These are phyloP conservation scores for Cochlearius cochlearius DNA, from an alignment of 2,113 vertebrate genomes.

Conservation along the genomic window DNA sequence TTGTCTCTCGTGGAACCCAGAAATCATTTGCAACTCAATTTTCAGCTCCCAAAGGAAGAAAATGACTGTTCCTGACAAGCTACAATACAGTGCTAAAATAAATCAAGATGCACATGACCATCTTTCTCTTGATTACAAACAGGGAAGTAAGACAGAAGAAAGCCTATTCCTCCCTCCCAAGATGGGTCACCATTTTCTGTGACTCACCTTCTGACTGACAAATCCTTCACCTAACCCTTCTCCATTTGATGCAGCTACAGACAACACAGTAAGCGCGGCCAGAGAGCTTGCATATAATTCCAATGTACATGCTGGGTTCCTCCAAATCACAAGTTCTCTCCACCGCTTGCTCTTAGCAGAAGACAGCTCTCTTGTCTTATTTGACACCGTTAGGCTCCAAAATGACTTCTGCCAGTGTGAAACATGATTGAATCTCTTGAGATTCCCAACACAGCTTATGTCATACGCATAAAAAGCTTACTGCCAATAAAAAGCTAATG, in stretches of 20 bases:
- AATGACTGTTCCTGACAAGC: background rate
- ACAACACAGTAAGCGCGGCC: background rate
- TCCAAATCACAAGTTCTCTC: background rate
- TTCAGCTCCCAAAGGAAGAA: background rate
- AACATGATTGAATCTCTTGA: background rate
- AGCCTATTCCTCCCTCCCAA: background rate
- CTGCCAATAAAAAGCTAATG: background rate
- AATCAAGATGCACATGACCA: fast-evolving
- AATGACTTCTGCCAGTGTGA: background rate
- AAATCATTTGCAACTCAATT: background rate
- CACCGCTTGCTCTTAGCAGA: background rate
- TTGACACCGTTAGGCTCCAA: background rate
- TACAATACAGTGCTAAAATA: background rate
- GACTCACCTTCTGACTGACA: background rate
- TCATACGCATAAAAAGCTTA: background rate
- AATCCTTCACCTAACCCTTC: background rate
- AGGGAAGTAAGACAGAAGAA: too few relatives aligned
- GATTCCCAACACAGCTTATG: background rate
- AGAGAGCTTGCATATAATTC: fast-evolving
- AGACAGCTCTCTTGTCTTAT: background rate
- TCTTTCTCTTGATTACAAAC: background rate
- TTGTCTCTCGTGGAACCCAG: background rate
- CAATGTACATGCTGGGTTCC: background rate
- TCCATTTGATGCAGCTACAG: background rate
- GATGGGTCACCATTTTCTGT: background rate